Conservation (phyloP, 1,140 invertebrate genomes). For the Anagrus nilaparvatae region DNA sequence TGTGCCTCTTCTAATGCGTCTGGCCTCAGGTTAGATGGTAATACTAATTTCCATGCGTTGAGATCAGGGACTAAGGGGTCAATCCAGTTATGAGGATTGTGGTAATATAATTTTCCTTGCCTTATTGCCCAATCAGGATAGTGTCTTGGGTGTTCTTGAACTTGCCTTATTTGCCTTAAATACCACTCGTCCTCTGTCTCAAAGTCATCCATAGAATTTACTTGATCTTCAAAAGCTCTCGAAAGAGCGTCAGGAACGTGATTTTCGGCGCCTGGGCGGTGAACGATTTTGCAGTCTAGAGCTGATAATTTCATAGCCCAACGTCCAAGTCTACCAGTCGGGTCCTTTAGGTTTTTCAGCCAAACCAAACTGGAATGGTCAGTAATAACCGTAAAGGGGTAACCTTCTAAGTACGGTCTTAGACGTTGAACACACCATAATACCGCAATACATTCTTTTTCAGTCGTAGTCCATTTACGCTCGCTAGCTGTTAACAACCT, state of each 20-base stretch:
- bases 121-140: slow-evolving; percentile 8
- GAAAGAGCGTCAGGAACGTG: neutral
- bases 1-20: neutral
- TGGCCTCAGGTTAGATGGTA: neutral
- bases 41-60: slow-evolving; percentile 1
- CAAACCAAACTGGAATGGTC: too few species aligned
- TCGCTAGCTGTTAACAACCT: neutral
- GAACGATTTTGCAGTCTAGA: too few species aligned
- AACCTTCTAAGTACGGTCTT: neutral
- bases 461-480: neutral
- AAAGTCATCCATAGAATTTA: too few species aligned
- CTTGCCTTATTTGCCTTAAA: neutral
- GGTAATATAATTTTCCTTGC: neutral
- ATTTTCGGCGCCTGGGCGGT: neutral
- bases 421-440: neutral
- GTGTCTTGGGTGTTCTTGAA: slow-evolving; percentile 15
- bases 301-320: too few species aligned
- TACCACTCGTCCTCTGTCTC: neutral
- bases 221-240: neutral
- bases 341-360: too few species aligned
- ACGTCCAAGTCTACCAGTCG: too few species aligned
- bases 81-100: neutral
- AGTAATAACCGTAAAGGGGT: neutral
- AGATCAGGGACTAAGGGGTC: neutral
- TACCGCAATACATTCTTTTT: neutral